Percentiles rank a stretch among this genome's conserved stretches.
These are phyloP conservation scores for Hydrotaea diabolus DNA, from an alignment of 2,888 invertebrate genomes.

Conservation along the genomic window DNA sequence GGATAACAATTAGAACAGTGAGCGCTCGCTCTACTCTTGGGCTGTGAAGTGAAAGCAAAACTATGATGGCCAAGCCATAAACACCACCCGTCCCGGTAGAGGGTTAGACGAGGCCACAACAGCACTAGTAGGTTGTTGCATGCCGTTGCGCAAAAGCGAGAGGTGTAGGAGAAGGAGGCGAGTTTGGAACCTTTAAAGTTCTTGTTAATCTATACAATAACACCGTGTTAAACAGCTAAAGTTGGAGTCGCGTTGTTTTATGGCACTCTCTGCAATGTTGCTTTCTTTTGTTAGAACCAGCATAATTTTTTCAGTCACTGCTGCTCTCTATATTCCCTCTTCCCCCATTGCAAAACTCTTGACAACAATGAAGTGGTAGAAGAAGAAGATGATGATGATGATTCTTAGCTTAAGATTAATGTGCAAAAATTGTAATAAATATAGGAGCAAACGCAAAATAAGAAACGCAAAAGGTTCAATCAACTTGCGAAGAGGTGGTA, in stretches of 20 bases:
- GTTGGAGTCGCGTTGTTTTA: no score
- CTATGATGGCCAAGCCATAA: background rate
- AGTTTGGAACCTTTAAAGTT: slow-evolving; percentile 44
- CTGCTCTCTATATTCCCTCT: no score
- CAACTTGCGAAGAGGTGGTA: background rate
- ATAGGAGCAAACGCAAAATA: background rate
- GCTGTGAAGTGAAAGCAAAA: slow-evolving; percentile 56
- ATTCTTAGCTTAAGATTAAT: slow-evolving; percentile 11
- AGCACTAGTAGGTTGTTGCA: no score
- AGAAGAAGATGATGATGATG: background rate
- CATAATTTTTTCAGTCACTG: background rate
- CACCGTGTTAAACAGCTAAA: slow-evolving; percentile 16
- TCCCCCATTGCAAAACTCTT: no score
- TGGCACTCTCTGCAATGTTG: no score
- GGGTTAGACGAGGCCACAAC: no score
- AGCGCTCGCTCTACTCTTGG: background rate
- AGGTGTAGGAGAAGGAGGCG: background rate
- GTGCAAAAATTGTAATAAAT: slow-evolving; percentile 1
- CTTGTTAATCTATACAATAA: slow-evolving; percentile 42
- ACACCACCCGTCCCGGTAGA: no score
- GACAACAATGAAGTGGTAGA: no score
- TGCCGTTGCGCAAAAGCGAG: no score
- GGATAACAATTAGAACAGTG: slow-evolving; percentile 64
- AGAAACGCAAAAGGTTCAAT: background rate
- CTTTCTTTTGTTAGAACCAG: background rate